phyloP scores from a whole-genome alignment of 1,140 invertebrate species.

The Lepidurus couesii region DNA sequence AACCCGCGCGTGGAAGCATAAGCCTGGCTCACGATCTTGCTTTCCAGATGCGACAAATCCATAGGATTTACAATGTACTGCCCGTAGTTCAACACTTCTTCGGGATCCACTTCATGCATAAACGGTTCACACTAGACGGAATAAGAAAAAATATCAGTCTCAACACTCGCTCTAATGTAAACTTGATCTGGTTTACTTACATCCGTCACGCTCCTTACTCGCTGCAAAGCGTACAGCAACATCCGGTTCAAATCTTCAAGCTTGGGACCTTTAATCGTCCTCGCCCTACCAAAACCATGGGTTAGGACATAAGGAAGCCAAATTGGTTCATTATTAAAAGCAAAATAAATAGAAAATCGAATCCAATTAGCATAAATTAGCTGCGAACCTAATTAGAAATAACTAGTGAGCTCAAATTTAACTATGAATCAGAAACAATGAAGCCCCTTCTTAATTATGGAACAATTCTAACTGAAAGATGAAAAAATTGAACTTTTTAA shows the following conservation, averaged over 20 bases:
- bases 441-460: no score
- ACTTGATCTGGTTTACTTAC: constrained; percentile 50
- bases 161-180: not conserved
- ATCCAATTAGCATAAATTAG: no score
- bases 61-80: constrained; percentile 79
- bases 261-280: constrained; percentile 63
- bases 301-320: no score
- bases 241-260: constrained; percentile 66
- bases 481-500: no score
- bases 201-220: constrained; percentile 64
- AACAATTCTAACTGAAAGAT: no score
- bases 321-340: no score
- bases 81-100: constrained; percentile 62
- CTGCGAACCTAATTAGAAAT: no score
- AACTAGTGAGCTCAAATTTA: no score
- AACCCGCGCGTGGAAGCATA: constrained; percentile 87
- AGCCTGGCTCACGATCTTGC: constrained; percentile 67
- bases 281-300: constrained; percentile 48
- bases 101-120: constrained; percentile 61
- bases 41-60: constrained; percentile 67
- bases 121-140: constrained; percentile 55
- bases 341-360: no score
- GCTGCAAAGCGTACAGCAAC: constrained; percentile 63
- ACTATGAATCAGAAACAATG: no score
- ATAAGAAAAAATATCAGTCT: not conserved